Percentiles rank a stretch among this genome's conserved stretches.
phyloP scores from a whole-genome alignment of 2,113 vertebrate genomes.

The Probosciger aterrimus region DNA sequence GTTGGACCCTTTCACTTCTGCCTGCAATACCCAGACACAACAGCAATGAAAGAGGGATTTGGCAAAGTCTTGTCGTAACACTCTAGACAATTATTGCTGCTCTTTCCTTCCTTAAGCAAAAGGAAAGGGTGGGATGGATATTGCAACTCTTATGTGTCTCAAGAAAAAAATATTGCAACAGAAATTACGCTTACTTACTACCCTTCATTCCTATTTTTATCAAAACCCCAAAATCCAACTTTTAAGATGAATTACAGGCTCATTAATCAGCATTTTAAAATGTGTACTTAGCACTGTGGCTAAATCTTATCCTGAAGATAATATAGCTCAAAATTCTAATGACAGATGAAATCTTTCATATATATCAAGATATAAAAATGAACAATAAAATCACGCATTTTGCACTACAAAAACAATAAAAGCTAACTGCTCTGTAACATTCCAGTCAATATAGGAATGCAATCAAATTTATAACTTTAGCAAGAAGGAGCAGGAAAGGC shows the following conservation, averaged over 20 bases:
- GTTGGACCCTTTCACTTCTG: not conserved
- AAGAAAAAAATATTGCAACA: not conserved
- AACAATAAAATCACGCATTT: slow-evolving; percentile 41
- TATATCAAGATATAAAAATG: slow-evolving; percentile 13
- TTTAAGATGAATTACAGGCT: not conserved
- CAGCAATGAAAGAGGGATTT: not conserved
- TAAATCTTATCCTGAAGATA: slow-evolving; percentile 23
- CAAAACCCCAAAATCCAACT: not conserved
- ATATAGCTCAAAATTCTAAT: slow-evolving; percentile 26
- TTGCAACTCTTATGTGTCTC: not conserved
- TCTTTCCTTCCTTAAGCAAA: not conserved
- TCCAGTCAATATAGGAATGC: slow-evolving; percentile 31
- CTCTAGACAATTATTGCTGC: not conserved
- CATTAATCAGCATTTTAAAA: slow-evolving; percentile 19
- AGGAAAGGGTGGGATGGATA: not conserved
- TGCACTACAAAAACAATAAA: slow-evolving; percentile 30
- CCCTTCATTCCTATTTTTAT: not conserved
- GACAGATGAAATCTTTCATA: not conserved
- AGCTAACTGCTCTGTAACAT: slow-evolving; percentile 35
- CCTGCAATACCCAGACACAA: not conserved
- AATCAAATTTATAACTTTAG: slow-evolving; percentile 21
- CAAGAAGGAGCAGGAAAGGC: not conserved
- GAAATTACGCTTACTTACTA: not conserved
- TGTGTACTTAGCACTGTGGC: not conserved
- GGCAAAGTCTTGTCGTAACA: not conserved